These are phyloP conservation scores for Augochlora pura DNA, from an alignment of 1,140 invertebrate species.

Conservation along the genomic window DNA sequence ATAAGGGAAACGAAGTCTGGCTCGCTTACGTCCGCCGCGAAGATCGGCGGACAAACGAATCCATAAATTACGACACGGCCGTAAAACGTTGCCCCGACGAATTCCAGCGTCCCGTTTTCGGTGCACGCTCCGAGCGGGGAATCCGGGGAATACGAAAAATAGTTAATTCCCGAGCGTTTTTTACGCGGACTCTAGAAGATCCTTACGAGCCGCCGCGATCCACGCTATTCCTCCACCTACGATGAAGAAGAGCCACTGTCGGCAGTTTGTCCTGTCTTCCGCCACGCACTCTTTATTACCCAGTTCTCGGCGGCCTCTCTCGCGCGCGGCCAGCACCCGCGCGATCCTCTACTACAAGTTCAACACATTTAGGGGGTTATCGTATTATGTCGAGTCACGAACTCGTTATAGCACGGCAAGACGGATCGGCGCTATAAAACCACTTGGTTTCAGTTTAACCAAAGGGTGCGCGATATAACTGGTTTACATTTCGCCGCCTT, in stretches of 20 bases:
- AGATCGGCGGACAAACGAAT: no score
- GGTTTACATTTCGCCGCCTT: constrained; percentile 74
- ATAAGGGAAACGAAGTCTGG: no score
- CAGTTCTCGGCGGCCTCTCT: constrained; percentile 38
- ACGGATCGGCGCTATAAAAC: constrained; percentile 78
- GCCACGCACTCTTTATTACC: constrained; percentile 59
- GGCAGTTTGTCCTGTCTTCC: constrained; percentile 62
- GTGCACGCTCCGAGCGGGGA: no score
- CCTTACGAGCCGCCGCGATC: constrained; percentile 24
- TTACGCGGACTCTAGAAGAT: constrained; percentile 5
- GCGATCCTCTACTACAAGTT: constrained; percentile 59
- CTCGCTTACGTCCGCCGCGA: no score
- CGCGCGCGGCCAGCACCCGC: constrained; percentile 43
- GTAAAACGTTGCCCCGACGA: no score
- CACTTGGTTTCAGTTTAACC: constrained; percentile 72
- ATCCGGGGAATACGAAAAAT: background rate
- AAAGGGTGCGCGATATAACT: constrained; percentile 72
- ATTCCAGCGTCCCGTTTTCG: no score
- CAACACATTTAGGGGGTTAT: constrained; percentile 74
- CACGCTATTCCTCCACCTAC: constrained; percentile 45
- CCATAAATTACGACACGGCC: no score
- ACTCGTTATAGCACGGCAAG: constrained; percentile 78
- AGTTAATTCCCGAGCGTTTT: background rate
- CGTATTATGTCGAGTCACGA: constrained; percentile 80
- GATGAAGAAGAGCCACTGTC: constrained; percentile 59